A percentile compares a stretch with the other conserved stretches of the same genome.
Evolutionary conservation across 2,113 vertebrate species (phyloP).

Genomic region (Oxyruncus cristatus): DNA sequence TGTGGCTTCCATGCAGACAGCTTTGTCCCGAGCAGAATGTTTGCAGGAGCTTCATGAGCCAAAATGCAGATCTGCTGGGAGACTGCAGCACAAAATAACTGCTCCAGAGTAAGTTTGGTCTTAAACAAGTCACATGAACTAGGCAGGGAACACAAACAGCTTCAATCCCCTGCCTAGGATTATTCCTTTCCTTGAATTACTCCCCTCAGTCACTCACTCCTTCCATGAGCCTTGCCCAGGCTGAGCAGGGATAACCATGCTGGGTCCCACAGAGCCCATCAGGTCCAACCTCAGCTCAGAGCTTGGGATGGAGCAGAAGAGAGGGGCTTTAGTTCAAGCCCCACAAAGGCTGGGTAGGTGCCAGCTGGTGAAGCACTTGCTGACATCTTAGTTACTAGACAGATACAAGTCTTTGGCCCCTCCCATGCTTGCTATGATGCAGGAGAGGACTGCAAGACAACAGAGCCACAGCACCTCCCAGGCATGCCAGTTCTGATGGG

Average conservation of each 20-base stretch:
- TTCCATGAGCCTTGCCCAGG: neutral
- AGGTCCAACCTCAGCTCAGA: neutral
- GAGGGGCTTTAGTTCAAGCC: neutral
- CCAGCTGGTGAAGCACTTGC: neutral
- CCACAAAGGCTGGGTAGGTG: accelerated
- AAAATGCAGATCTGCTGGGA: neutral
- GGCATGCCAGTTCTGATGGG: accelerated
- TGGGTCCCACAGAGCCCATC: accelerated
- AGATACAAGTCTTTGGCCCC: neutral
- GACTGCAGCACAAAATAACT: neutral
- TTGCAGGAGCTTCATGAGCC: neutral
- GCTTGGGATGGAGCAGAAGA: neutral
- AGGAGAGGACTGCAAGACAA: neutral
- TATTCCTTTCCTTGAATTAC: neutral
- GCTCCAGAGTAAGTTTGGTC: neutral
- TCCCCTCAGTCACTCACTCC: neutral
- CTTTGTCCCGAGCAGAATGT: neutral
- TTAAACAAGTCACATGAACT: neutral
- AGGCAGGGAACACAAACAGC: neutral
- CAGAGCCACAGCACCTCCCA: neutral
- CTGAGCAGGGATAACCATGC: neutral
- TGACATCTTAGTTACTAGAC: neutral
- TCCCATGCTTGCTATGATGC: neutral
- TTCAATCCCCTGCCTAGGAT: neutral
- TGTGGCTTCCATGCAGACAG: neutral